Evolutionary conservation across 2,888 invertebrate genomes (phyloP).

Genomic region (Tetheella fluctuosa): DNA sequence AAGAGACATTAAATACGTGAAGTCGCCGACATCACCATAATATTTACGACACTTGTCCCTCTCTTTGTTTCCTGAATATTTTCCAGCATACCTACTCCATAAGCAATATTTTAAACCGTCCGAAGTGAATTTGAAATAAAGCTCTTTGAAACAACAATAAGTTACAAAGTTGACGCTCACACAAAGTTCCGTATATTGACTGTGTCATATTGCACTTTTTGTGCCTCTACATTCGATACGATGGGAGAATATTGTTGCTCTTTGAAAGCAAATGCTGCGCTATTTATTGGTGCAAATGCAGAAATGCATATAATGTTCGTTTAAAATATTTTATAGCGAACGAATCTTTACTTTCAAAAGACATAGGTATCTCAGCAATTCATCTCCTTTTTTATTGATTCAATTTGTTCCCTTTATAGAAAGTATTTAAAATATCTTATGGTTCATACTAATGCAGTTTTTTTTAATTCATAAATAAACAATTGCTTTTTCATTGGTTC

Average conservation of each 20-base stretch:
- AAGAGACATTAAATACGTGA: background rate
- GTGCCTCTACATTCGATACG: conserved; percentile 29
- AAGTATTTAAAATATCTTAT: no score
- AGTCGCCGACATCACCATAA: background rate
- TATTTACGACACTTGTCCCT: background rate
- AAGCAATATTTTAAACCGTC: conserved; percentile 1
- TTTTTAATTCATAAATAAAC: no score
- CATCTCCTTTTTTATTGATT: no score
- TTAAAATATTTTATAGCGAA: background rate
- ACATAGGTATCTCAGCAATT: no score
- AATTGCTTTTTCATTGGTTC: no score
- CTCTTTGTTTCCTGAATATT: background rate
- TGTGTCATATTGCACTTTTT: conserved; percentile 13
- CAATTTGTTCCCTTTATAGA: no score
- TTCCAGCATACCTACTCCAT: background rate
- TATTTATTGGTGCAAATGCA: conserved; percentile 31
- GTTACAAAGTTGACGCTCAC: conserved; percentile 22
- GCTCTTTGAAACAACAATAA: conserved; percentile 33
- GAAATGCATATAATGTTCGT: conserved; percentile 9
- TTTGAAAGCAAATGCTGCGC: conserved; percentile 32
- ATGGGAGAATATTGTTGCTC: conserved; percentile 20
- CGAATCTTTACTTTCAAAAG: no score
- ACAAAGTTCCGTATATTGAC: conserved; percentile 17
- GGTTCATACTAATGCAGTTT: no score
- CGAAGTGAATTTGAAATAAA: conserved; percentile 33